These are phyloP conservation scores for Scaptomyza tumidula DNA, from an alignment of 2,888 invertebrate genomes.

Conservation along the genomic window DNA sequence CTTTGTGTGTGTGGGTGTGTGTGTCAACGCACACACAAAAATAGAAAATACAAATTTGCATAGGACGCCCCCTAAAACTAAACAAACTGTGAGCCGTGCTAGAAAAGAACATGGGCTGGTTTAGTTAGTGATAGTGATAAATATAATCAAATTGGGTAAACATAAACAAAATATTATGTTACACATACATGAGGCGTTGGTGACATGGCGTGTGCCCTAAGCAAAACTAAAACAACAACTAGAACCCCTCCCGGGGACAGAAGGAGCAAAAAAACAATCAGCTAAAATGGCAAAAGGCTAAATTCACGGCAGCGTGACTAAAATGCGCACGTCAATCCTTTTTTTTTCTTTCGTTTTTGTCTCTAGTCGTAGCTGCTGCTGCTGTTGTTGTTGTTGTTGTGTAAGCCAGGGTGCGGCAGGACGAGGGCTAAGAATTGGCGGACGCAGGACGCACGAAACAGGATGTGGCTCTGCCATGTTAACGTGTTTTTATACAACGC, in stretches of 20 bases:
- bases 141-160: constrained; percentile 74
- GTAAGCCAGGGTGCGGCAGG: constrained; percentile 18
- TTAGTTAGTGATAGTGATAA: constrained; percentile 64
- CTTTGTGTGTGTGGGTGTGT: background rate
- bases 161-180: constrained; percentile 75
- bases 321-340: constrained; percentile 75
- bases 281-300: constrained; percentile 71
- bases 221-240: constrained; percentile 5
- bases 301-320: constrained; percentile 71
- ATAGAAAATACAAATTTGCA: constrained; percentile 53
- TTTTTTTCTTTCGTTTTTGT: constrained; percentile 16
- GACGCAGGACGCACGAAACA: constrained; percentile 25
- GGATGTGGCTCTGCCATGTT: constrained; percentile 57
- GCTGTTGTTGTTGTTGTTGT: constrained; percentile 25
- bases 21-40: constrained; percentile 7
- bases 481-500: constrained; percentile 62
- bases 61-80: constrained; percentile 35
- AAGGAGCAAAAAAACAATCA: constrained; percentile 65
- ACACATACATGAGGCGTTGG: constrained; percentile 57
- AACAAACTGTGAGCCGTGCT: constrained; percentile 24
- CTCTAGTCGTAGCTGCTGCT: background rate
- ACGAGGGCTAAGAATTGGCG: constrained; percentile 12
- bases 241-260: constrained; percentile 3
- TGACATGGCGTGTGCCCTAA: constrained; percentile 50
- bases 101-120: constrained; percentile 18